Base-by-base conservation (phyloP, 2,797 vertebrate genomes). In the Dipus sagitta region DNA sequence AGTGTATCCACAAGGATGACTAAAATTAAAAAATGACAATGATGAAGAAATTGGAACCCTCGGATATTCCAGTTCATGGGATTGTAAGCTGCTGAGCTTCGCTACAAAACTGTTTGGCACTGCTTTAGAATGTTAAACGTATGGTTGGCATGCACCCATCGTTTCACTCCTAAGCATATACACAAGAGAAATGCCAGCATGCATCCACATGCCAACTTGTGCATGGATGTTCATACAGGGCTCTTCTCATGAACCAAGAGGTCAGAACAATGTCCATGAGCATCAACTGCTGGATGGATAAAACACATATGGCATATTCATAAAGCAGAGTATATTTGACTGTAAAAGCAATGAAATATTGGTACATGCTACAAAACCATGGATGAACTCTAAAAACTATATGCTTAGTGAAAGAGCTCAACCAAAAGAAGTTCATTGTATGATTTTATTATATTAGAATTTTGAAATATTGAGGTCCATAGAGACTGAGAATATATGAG, bases 1-100 rank as follows among this genome's bases (percentile, higher is more conserved):
- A 95, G 88, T 24, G 24, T n/a, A 65, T 21, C 30, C 14, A 54
- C 14, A 58, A 71, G n/a, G 26, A 74, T 89, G 70, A 18, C 47
- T 82, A 78, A 58, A 85, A 88, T 88, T 4, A 76, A 77, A 82
- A 85, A 83, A 2, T 65, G 81, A 62, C 54, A 58, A 80, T 42
- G 11, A 30, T 71, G 78, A 74, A 81, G 67, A 89, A 68, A 54
- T 0, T 83, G 8, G 47, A 75, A 11, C 26, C 24, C 72, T 84
- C 21, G 74, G 6, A 14, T 60, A 72, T 24, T 79, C 32, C 58
- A 90, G 47, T 15, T 17, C 23, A 6, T 68, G 20, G 28, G n/a
- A 52, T 90, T 81, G 32, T 34, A 71, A 72, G 75, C 62, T 38
- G 14, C 34, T 52, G 0, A n/a, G 62, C 15, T 74, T 28, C 38